Base-by-base conservation (phyloP, 2,113 vertebrate species). In the Psittacus erithacus region DNA sequence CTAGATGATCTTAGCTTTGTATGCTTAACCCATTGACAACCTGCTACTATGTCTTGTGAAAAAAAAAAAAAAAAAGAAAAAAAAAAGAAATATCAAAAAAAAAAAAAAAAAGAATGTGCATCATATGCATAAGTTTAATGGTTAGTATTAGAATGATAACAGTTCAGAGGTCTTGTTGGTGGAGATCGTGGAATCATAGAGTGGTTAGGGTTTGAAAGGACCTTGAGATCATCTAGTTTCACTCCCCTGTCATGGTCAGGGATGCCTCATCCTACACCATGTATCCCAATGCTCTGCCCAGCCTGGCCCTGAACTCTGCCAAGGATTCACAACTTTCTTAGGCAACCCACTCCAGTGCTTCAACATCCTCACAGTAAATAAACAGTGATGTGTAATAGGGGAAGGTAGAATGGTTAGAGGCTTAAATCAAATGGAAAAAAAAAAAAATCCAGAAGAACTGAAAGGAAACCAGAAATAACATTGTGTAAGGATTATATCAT, bases 131-230 rank as follows among this genome's bases (percentile, higher is more conserved):
- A 22, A 63, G 12, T 75, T 75, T 76, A 86, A 53, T 33, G 16
- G 7, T 41, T 76, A 57, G 2, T 22, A 31, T 65, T 85, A 75
- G 6, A 78, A 63, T 33, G 2, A 33, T 28, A 41, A 35, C 35
- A 35, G 4, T 7, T 53, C 19, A 65, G 13, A 1, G 0, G 1
- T 41, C 19, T 64, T 80, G 24, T 35, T 14, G 5, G 6, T 63
- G 15, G 38, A 78, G 25, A 22, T 59, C 33, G 35, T 35, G 23
- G 57, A 23, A 35, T 24, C 33, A 59, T 59, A 35, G 22, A 59
- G 35, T 59, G 20, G 33, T 59, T 59, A n/a, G 33, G 57, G 57
- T 10, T 59, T 14, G 57, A 59, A 59, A 59, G 22, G 33, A 59
- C 57, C 33, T 24, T n/a, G 35, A 35, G 57, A 16, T 59, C 57